Evolutionary conservation across 2,113 vertebrate species (phyloP), one percentile per base, ranked within the genome.

Genomic region (Chlamydotis undulata): DNA sequence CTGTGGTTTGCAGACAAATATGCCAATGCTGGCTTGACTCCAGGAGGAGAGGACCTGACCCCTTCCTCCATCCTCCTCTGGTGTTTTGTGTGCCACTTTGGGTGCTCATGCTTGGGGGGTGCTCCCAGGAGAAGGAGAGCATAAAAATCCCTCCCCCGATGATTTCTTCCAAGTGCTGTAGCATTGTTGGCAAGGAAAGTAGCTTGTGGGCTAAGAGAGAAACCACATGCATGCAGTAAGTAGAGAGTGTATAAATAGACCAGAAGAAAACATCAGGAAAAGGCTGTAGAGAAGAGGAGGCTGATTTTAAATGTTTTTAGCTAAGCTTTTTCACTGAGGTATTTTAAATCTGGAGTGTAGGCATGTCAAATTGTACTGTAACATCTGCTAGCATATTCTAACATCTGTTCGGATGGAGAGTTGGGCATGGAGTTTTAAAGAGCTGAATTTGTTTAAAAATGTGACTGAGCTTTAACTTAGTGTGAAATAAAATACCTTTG

Each of bases 311-410:
- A 57, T 56, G 11, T 6, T 95, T 90, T 68, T 47, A 84, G n/a
- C 65, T 65, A 52, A 89, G 53, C 29, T 10, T 92, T 87, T 92
- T 71, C 47, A n/a, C 21, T 17, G 67, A 75, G 19, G 16, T 87
- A 45, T 87, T 92, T 89, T 81, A 67, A 75, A 21, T 82, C 11
- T 87, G 56, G 45, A 21, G 4, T 75, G 60, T 75, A 84, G 76
- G 52, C 83, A 92, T 52, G 37, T 67, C 47, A 63, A 80, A 33
- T 87, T 52, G 39, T 78, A 43, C 50, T 71, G 65, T 65, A 88
- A 96, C 83, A 93, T 95, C 86, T 95, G 55, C 45, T 83, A 61
- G 37, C 41, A 57, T 61, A n/a, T 79, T 91, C 75, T 79, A 89
- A 75, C 89, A 87, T 93, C 93, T 96, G 77, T 82, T 94, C 26